phyloP scores from a whole-genome alignment of 2,888 invertebrate species.

The Prosopocoilus inquinatus region DNA sequence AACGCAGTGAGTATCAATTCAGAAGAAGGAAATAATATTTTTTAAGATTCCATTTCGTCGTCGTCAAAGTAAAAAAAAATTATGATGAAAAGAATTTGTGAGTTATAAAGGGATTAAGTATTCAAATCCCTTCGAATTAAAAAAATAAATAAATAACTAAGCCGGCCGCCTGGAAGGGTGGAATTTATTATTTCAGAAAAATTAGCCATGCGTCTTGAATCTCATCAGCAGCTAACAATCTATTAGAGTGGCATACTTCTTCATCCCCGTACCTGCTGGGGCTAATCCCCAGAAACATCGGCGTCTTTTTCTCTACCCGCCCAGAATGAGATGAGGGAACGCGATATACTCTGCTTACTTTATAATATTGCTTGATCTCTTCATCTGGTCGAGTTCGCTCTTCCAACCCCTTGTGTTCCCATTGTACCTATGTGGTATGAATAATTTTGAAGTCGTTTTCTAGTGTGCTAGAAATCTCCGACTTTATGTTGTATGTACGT shows the following conservation, averaged over 20 bases:
- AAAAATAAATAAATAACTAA: conserved; percentile 1
- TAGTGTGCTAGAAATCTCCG: conserved; percentile 8
- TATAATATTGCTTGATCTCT: conserved; percentile 21
- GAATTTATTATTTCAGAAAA: conserved; percentile 24
- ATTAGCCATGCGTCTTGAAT: conserved; percentile 28
- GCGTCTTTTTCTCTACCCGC: conserved; percentile 12
- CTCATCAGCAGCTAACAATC: conserved; percentile 32
- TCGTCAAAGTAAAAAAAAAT: too few species aligned
- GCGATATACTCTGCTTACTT: conserved; percentile 15
- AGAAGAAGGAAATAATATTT: too few species aligned
- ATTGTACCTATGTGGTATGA: conserved; percentile 13
- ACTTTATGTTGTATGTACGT: too few species aligned
- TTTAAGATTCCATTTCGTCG: too few species aligned
- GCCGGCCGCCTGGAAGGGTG: neutral
- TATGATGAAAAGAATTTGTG: too few species aligned
- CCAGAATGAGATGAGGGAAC: neutral
- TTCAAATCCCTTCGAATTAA: conserved; percentile 2
- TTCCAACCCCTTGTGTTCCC: conserved; percentile 21
- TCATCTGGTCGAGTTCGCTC: conserved; percentile 29
- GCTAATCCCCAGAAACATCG: conserved; percentile 11
- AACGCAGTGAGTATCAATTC: too few species aligned
- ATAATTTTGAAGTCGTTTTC: conserved; percentile 14
- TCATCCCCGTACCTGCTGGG: conserved; percentile 7
- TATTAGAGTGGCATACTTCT: conserved; percentile 26
- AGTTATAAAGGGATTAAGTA: neutral